Base-by-base conservation (phyloP, 2,113 vertebrate species). In the Limanda limanda region DNA sequence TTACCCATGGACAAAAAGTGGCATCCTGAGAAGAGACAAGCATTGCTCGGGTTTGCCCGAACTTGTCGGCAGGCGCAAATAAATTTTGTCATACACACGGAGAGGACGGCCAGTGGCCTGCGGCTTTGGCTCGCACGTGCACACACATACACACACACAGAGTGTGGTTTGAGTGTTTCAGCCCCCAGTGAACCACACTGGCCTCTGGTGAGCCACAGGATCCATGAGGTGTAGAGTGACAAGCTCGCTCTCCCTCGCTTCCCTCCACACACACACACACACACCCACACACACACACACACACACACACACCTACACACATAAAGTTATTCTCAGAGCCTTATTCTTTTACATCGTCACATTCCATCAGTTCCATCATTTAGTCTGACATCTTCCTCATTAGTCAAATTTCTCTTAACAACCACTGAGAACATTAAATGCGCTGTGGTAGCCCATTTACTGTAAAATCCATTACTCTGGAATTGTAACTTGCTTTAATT, bases 131-230 rank as follows among this genome's bases (percentile, higher is more conserved):
- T 76, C 15, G 48, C 42, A 20, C 58, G 11, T 40, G 20, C 56
- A 67, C 51, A 65, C 35, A 31, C n/a, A 52, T 37, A 45, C 37
- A 21, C 55, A 66, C 56, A 42, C 54, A 57, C 18, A n/a, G 17
- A 66, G 62, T 93, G 92, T 93, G 92, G 92, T 92, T 92, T 85
- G 88, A 88, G 90, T 83, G 83, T 88, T 90, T 80, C 77, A 89
- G 86, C 86, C 90, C 86, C 73, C 25, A 67, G 71, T 91, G 90
- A 93, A 92, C 92, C 92, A 91, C 92, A 92, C 86, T 91, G 91
- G 92, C 91, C 92, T 93, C 88, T 93, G 92, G 88, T 92, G 92
- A 87, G 89, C 92, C 92, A 86, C 92, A 92, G 86, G 63, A 84
- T 90, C 87, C 86, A 68, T 75, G 76, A 84, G 88, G 92, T 93